Base-by-base conservation (phyloP, 2,797 vertebrate species). In the Xenentodon cancila region DNA sequence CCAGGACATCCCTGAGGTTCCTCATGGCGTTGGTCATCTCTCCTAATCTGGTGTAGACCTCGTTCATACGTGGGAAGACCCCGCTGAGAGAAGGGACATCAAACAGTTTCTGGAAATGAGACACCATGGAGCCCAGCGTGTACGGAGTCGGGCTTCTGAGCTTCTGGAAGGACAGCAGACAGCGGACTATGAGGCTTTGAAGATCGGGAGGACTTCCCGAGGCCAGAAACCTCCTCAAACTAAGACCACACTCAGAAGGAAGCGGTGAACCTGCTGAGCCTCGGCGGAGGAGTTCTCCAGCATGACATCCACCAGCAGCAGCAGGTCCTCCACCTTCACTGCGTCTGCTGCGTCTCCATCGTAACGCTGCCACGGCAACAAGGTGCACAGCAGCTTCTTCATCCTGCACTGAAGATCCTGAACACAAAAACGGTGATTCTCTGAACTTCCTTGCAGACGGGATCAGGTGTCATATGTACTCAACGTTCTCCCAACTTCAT, bases 61-160 rank as follows among this genome's bases (percentile, higher is more conserved):
- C 94, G 9, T 94, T 96, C 97, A 97, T 97, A 9, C 95, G 91
- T 0, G 96, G 95, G 71, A 92, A 96, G 60, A 98, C 74, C 0
- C 96, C 97, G 0, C 66, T 90, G 64, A 96, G 77, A 44, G 94
- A 95, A 25, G 70, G 85, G 6, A 95, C 94, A 7, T 97, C 96
- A 77, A 97, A 97, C 61, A 97, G 59, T 75, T 93, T 96, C 90
- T 97, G 96, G 77, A 98, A 97, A 82, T 97, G 96, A 37, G 90
- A 91, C 51, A 98, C 94, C 66, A 97, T 94, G 18, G 93, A 92
- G 58, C 81, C 84, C 72, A 97, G 90, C 2, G 91, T 91, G 71
- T 91, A 76, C 16, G 87, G 82, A 8, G 95, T 92, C 0, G 90
- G 90, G 15, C 79, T 87, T 48, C 76, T 81, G 70, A 83, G 84